Evolutionary conservation across 1,140 invertebrate genomes (phyloP), one percentile per base, ranked within the genome.

Genomic region (Bicyclus anynana): DNA sequence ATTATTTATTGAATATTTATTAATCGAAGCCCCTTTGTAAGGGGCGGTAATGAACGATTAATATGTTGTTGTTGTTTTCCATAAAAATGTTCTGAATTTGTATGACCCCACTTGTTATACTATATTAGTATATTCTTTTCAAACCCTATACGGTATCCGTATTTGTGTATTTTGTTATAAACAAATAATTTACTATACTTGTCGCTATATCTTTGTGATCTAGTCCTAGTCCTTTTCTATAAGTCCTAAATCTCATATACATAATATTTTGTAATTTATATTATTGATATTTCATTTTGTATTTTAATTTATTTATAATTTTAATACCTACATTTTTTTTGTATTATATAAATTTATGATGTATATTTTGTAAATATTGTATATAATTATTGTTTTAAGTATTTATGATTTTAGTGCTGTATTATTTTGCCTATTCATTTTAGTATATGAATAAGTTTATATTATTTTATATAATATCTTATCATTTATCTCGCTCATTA

Each of bases 131-230:
- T 85, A 70, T 74, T 61, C 10, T 51, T 80, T 65, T 71, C 64
- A 76, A 37, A 82, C 72, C 68, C 64, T 80, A 74, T 87, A 87
- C 84, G 84, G 84, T 85, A 87, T 87, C 84, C 84, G 84, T 87
- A 84, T 84, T 73, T 83, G 81, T 84, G 76, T 80, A 79, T 74
- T 77, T 77, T 81, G 74, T 79, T 69, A 65, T 75, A 57, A 53
- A 79, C 69, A 78, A 80, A 67, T 67, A 52, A 61, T 58, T 54
- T 66, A 50, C 66, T 37, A 37, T 68, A 49, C 33, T 59, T 35
- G 53, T 59, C 37, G 47, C 27, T 69, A 62, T 53, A 58, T 57
- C 51, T 68, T 56, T 72, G 62, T 72, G 59, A 67, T 77, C 78
- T 80, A 80, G 75, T 81, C 80, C 66, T 74, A 65, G 62, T 69